These are phyloP conservation scores for Phainopepla nitens DNA, from an alignment of 2,113 vertebrate genomes.

Conservation along the genomic window DNA sequence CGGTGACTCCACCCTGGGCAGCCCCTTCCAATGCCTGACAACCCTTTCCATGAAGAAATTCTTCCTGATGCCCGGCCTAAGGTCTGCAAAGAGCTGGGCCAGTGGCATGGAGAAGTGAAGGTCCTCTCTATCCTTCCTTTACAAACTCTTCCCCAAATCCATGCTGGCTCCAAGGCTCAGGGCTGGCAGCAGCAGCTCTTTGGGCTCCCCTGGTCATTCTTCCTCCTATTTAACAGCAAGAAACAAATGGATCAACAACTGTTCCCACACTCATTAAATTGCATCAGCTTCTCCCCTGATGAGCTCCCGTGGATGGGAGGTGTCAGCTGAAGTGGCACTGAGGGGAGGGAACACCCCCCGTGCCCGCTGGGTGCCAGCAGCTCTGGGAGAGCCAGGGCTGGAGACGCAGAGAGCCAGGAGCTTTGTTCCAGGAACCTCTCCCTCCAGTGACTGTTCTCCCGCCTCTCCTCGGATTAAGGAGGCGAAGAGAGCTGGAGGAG, in stretches of 20 bases:
- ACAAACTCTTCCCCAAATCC: background rate
- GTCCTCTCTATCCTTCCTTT: background rate
- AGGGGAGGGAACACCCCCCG: background rate
- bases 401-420: background rate
- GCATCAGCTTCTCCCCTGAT: background rate
- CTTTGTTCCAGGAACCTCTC: background rate
- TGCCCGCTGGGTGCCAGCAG: accelerated
- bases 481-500: background rate
- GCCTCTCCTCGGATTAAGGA: background rate
- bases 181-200: background rate
- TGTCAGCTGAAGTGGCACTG: background rate
- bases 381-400: background rate
- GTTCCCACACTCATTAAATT: background rate
- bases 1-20: background rate
- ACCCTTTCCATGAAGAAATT: background rate
- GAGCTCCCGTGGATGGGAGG: background rate
- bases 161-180: background rate
- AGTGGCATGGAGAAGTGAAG: background rate
- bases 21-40: background rate
- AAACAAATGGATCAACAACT: accelerated
- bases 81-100: background rate
- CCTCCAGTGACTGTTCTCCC: background rate
- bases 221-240: background rate
- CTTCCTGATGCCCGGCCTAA: background rate
- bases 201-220: background rate